phyloP scores from a whole-genome alignment of 2,888 invertebrate genomes.

The Acronicta psi region DNA sequence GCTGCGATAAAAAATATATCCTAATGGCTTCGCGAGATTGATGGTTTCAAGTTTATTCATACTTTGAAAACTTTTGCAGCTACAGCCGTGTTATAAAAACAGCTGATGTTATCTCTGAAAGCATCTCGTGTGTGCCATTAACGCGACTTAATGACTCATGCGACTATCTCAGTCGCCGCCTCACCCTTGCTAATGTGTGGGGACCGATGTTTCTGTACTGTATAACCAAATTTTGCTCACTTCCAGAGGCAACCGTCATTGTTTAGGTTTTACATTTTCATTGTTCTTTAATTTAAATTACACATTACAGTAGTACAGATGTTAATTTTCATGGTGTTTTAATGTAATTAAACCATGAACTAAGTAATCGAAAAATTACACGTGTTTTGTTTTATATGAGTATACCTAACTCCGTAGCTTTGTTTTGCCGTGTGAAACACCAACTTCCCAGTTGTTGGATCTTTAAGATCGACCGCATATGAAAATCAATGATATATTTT shows the following conservation, averaged over 20 bases:
- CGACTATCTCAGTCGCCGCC: constrained; percentile 30
- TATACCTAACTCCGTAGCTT: too few relatives aligned
- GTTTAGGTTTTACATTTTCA: constrained; percentile 15
- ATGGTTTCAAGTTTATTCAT: constrained; percentile 11
- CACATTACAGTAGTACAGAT: background rate
- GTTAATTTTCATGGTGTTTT: too few relatives aligned
- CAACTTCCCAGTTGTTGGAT: too few relatives aligned
- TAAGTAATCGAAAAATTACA: too few relatives aligned
- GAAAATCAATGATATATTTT: too few relatives aligned
- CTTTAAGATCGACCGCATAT: too few relatives aligned
- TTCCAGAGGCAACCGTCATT: constrained; percentile 8
- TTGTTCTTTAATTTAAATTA: constrained; percentile 5
- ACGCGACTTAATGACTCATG: constrained; percentile 39
- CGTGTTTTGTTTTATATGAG: too few relatives aligned
- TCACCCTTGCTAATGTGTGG: constrained; percentile 25
- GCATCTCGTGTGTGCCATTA: constrained; percentile 47
- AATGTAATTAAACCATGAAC: too few relatives aligned
- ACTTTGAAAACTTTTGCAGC: constrained; percentile 34
- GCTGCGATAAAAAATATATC: constrained; percentile 1
- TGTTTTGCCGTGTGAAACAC: too few relatives aligned
- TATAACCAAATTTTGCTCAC: constrained; percentile 32
- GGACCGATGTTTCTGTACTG: constrained; percentile 25
- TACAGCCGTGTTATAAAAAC: constrained; percentile 43
- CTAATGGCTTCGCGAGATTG: constrained; percentile 11
- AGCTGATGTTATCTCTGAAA: constrained; percentile 46